These are phyloP conservation scores for Drosophila burlai DNA, from an alignment of 1,140 invertebrate genomes.

Conservation along the genomic window DNA sequence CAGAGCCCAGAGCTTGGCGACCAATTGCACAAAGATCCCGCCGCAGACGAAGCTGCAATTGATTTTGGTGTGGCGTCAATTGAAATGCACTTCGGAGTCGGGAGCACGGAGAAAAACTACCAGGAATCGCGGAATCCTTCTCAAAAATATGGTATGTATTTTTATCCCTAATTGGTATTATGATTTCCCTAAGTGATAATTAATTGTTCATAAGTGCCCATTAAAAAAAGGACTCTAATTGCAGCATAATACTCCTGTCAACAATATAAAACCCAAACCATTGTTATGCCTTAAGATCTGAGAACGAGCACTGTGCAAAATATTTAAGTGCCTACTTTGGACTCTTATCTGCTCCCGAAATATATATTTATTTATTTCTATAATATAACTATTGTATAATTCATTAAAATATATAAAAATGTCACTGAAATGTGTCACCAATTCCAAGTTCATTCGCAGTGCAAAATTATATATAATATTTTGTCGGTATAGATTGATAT, in stretches of 20 bases:
- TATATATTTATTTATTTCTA: not conserved
- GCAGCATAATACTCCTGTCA: not conserved
- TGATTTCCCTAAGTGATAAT: not conserved
- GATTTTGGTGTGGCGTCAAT: slow-evolving; percentile 74
- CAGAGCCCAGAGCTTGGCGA: slow-evolving; percentile 10
- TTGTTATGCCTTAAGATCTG: not conserved
- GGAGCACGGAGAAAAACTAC: slow-evolving; percentile 31
- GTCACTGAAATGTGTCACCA: slow-evolving; percentile 6
- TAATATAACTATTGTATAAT: slow-evolving; percentile 15
- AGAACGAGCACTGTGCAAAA: not conserved
- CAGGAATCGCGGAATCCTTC: not conserved
- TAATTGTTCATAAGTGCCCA: not conserved
- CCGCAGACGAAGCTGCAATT: slow-evolving; percentile 58
- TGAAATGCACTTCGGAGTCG: slow-evolving; percentile 69
- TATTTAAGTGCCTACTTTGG: not conserved
- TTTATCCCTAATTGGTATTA: not conserved
- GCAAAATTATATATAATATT: not conserved
- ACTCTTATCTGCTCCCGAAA: slow-evolving; percentile 10
- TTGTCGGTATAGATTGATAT: not conserved
- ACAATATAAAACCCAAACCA: slow-evolving; percentile 3
- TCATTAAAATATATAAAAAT: not conserved
- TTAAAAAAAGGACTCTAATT: not conserved
- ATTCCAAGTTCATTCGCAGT: slow-evolving; percentile 7
- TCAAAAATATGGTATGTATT: not conserved
- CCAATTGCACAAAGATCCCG: slow-evolving; percentile 60